phyloP scores from a whole-genome alignment of 2,888 invertebrate species.

The Lasioglossum vierecki region DNA sequence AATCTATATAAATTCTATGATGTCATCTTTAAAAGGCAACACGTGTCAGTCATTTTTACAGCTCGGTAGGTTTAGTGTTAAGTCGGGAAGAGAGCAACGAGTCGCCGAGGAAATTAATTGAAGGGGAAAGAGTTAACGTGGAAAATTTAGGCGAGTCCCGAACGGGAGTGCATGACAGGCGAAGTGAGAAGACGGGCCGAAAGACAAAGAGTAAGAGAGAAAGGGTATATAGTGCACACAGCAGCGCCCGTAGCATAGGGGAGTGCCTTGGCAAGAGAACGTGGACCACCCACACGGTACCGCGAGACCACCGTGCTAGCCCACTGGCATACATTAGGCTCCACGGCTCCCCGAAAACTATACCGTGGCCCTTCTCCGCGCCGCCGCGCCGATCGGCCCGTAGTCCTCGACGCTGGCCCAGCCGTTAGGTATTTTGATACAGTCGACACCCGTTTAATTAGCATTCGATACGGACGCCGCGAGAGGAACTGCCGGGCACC shows the following conservation, averaged over 20 bases:
- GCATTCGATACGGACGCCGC: conserved; percentile 81
- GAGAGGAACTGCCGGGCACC: conserved; percentile 70
- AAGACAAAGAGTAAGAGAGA: conserved; percentile 53
- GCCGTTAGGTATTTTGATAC: conserved; percentile 82
- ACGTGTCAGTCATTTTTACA: too few species aligned
- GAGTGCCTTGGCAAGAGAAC: conserved; percentile 82
- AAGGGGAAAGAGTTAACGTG: conserved; percentile 24
- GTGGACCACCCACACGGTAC: conserved; percentile 84
- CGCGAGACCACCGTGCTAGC: conserved; percentile 84
- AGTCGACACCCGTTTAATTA: conserved; percentile 83
- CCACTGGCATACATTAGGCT: conserved; percentile 84
- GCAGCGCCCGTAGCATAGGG: conserved; percentile 76
- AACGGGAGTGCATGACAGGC: conserved; percentile 24
- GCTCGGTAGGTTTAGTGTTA: too few species aligned
- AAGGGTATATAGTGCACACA: conserved; percentile 78
- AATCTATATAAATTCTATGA: too few species aligned
- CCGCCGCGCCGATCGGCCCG: conserved; percentile 56
- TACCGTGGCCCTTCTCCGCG: conserved; percentile 70
- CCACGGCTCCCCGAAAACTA: conserved; percentile 80
- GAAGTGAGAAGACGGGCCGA: conserved; percentile 17
- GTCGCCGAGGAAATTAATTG: neutral
- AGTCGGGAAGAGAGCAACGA: neutral
- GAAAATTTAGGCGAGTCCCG: conserved; percentile 27
- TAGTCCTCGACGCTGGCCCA: conserved; percentile 71
- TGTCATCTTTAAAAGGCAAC: too few species aligned